Percentiles rank a stretch among this genome's conserved stretches.
Evolutionary conservation across 2,113 vertebrate genomes (phyloP).

Genomic region (Lampris incognitus): DNA sequence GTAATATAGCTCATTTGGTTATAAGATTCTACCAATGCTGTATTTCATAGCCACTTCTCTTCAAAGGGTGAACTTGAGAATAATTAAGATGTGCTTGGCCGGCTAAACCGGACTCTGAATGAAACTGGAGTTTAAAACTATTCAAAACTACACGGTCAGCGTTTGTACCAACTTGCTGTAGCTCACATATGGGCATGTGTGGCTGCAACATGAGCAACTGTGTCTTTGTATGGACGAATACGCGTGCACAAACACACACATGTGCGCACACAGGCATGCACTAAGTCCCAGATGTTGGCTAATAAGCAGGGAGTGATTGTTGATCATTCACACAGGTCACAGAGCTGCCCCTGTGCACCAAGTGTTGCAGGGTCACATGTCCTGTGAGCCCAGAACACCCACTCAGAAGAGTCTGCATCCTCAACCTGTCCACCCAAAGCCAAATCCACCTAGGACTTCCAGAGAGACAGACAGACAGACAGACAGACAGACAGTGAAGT

Average conservation of each 20-base stretch:
- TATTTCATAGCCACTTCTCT: slow-evolving; percentile 53
- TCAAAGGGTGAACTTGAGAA: slow-evolving; percentile 51
- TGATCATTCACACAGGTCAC: slow-evolving; percentile 40
- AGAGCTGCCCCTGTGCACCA: not conserved
- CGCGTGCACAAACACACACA: not conserved
- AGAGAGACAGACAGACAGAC: not conserved
- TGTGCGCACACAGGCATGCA: not conserved
- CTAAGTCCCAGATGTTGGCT: slow-evolving; percentile 37
- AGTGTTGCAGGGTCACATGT: slow-evolving; percentile 33
- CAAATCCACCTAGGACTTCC: slow-evolving; percentile 8
- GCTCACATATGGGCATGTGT: not conserved
- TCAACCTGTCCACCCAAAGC: slow-evolving; percentile 1
- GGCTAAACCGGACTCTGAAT: slow-evolving; percentile 7
- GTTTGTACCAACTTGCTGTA: slow-evolving; percentile 30
- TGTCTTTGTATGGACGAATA: not conserved
- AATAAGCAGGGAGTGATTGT: slow-evolving; percentile 46
- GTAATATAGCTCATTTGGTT: slow-evolving; percentile 64
- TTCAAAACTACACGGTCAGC: slow-evolving; percentile 36
- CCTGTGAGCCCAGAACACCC: slow-evolving; percentile 37
- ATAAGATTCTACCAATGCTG: slow-evolving; percentile 47
- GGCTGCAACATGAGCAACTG: not conserved
- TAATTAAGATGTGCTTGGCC: slow-evolving; percentile 19
- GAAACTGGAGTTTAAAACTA: slow-evolving; percentile 18
- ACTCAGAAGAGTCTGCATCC: slow-evolving; percentile 38
- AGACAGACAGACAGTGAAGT: not conserved